Conservation (phyloP, 2,797 vertebrate genomes). For the Amblyraja radiata region DNA sequence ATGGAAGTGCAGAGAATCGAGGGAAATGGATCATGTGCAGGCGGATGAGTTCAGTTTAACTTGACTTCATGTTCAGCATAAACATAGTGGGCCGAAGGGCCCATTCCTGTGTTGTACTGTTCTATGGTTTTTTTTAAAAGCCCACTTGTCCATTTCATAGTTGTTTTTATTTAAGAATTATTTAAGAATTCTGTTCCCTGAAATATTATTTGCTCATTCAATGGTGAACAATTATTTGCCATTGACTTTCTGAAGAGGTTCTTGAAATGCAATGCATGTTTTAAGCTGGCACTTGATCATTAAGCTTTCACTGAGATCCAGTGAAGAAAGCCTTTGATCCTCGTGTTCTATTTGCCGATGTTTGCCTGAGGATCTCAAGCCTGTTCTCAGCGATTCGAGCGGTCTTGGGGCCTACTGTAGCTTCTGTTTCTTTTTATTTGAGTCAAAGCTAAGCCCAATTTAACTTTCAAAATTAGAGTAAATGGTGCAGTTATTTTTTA, state of each 20-base stretch:
- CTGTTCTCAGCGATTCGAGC: neutral
- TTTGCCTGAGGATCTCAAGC: neutral
- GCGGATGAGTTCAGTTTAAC: too few relatives aligned
- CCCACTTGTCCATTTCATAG: neutral
- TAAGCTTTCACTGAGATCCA: neutral
- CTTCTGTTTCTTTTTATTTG: neutral
- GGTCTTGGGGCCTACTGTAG: too few relatives aligned
- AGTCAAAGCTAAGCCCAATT: neutral
- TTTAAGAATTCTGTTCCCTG: neutral
- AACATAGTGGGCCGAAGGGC: too few relatives aligned
- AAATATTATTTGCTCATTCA: neutral
- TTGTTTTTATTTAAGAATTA: neutral
- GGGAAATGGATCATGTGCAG: too few relatives aligned
- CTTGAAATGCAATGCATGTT: neutral
- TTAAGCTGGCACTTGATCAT: neutral
- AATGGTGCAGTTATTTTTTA: neutral
- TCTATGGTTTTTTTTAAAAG: too few relatives aligned
- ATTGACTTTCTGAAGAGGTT: constrained; percentile 7
- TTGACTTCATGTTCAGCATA: too few relatives aligned
- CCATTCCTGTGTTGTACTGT: too few relatives aligned
- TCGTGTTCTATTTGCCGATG: neutral
- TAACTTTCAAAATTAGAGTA: constrained; percentile 5
- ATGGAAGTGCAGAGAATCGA: too few relatives aligned
- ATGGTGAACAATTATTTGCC: neutral
- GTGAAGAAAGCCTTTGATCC: neutral